Conservation (phyloP, 2,113 vertebrate species). For the Jaculus jaculus region DNA sequence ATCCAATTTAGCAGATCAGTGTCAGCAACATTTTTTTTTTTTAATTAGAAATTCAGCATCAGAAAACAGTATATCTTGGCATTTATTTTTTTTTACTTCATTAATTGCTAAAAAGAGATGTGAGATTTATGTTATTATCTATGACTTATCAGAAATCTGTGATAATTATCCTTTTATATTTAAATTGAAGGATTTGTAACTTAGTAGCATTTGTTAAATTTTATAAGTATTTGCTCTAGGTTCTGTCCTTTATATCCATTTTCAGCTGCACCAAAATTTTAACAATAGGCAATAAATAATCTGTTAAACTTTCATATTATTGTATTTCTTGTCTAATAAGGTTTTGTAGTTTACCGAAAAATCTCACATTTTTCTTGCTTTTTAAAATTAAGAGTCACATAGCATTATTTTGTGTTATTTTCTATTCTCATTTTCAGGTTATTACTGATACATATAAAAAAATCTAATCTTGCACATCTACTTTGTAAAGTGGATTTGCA, state of each 20-base stretch:
- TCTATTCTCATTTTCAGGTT: conserved; percentile 17
- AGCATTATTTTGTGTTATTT: neutral
- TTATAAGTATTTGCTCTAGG: neutral
- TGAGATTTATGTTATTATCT: neutral
- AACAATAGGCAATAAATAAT: neutral
- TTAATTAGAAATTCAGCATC: neutral
- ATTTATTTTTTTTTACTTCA: neutral
- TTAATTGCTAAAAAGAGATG: neutral
- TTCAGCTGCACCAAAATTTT: neutral
- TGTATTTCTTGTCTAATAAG: neutral
- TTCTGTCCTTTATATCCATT: neutral
- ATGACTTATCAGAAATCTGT: neutral
- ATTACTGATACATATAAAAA: neutral
- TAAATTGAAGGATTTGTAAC: conserved; percentile 10
- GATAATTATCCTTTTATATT: neutral
- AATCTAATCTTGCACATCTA: neutral
- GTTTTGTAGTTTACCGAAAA: neutral
- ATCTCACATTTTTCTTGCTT: neutral
- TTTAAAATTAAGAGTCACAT: neutral
- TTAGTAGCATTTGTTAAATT: neutral
- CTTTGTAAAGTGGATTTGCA: too few species aligned
- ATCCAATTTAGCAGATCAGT: neutral
- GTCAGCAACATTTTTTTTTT: too few species aligned
- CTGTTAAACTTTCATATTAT: neutral
- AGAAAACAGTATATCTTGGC: neutral